Percentiles rank a stretch among this genome's conserved stretches.
phyloP scores from a whole-genome alignment of 2,888 invertebrate genomes.

The Cheilosia variabilis region DNA sequence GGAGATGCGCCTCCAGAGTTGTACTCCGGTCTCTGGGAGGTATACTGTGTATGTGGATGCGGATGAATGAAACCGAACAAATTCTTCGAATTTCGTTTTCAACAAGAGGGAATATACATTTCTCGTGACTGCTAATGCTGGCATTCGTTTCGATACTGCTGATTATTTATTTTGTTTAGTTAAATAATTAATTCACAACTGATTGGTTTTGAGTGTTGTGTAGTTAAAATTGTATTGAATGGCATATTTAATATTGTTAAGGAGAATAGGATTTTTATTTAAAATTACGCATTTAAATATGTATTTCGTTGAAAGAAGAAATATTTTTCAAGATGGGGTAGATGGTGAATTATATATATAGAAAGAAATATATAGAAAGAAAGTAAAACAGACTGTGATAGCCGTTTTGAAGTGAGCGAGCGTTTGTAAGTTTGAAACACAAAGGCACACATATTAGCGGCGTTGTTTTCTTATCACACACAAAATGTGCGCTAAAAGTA shows the following conservation, averaged over 20 bases:
- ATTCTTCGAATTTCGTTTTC: constrained; percentile 64
- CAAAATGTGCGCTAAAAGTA: no score
- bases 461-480: no score
- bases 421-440: no score
- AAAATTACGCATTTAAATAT: neutral
- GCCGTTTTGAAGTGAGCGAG: no score
- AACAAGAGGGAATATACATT: constrained; percentile 49
- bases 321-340: no score
- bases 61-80: constrained; percentile 58
- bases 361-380: no score
- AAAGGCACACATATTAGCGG: no score
- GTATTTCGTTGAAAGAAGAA: no score
- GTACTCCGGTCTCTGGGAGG: constrained; percentile 48
- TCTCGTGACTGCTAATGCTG: constrained; percentile 22
- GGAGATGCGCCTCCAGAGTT: constrained; percentile 60
- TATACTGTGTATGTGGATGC: constrained; percentile 16
- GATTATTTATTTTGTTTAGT: constrained; percentile 11
- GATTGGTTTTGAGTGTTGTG: constrained; percentile 12
- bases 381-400: no score
- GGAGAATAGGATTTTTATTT: constrained; percentile 1
- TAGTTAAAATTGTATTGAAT: constrained; percentile 9
- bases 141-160: constrained; percentile 4
- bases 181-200: constrained; percentile 42
- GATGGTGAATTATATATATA: no score
- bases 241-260: constrained; percentile 29